Conservation (phyloP, 1,140 invertebrate species). For the Cotesia typhae region DNA sequence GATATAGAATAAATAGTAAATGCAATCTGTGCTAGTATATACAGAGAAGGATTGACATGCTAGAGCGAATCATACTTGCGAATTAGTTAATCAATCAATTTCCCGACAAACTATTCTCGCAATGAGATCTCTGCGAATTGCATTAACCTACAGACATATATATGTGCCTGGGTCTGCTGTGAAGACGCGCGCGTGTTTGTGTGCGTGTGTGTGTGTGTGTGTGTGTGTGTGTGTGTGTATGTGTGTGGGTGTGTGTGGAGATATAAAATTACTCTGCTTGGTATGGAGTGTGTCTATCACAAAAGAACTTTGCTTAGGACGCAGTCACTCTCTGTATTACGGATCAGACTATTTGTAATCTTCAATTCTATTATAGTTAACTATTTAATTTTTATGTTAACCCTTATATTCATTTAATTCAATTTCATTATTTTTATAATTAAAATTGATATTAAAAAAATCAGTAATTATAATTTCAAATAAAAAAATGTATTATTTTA, state of each 20-base stretch:
- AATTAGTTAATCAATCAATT: slow-evolving; percentile 65
- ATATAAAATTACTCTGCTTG: slow-evolving; percentile 42
- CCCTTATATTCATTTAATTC: no score
- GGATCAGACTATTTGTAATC: no score
- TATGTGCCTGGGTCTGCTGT: slow-evolving; percentile 52
- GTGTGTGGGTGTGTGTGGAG: slow-evolving; percentile 37
- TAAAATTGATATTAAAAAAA: no score
- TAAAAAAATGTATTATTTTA: no score
- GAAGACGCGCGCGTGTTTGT: no score
- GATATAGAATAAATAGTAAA: neutral
- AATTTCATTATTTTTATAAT: no score
- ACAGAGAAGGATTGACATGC: slow-evolving; percentile 19
- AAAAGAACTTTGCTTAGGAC: slow-evolving; percentile 17
- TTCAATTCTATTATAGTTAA: no score
- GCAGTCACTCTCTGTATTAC: slow-evolving; percentile 1
- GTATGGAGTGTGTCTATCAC: slow-evolving; percentile 18
- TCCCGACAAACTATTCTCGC: slow-evolving; percentile 55
- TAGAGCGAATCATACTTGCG: slow-evolving; percentile 47
- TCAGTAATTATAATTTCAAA: no score
- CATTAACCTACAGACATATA: slow-evolving; percentile 67
- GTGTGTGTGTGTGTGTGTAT: slow-evolving; percentile 27
- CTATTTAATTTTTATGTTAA: no score
- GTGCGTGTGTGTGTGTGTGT: slow-evolving; percentile 24
- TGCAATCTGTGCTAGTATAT: slow-evolving; percentile 38
- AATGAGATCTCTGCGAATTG: slow-evolving; percentile 64